Evolutionary conservation across 2,888 invertebrate species (phyloP), one percentile per base, ranked within the genome.

Genomic region (Caenorhabditis zanzibari): DNA sequence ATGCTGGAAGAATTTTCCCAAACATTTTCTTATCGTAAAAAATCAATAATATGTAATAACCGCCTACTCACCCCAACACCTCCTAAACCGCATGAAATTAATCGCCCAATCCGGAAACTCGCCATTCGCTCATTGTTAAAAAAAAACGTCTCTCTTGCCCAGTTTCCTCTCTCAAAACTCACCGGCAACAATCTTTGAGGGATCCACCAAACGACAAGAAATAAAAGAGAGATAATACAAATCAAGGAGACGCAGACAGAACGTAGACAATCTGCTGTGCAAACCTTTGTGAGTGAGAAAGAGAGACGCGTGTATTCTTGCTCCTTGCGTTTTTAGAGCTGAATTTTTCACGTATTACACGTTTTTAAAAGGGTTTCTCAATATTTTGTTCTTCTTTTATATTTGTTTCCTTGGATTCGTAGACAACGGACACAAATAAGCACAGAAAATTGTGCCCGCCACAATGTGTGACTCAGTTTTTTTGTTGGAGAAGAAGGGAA

Each of bases 91-190:
- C 75, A 58, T 28, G 76, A 22, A 59, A 61, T 52, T 76, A 76
- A 68, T 76, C 71, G 79, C 63, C 52, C 54, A 32, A 54, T 52
- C 63, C 63, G 68, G 74, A 68, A 69, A 61, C 74, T 74, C 52
- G 73, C 66, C 69, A n/a, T n/a, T 49, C 10, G 7, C 14, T 74
- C 68, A 64, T 69, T 68, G 49, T 72, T 35, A 56, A 19, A 35
- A 66, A 56, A 47, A 54, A 26, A 56, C 52, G 49, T 56, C 44
- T 41, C 32, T 35, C n/a, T 61, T 32, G 28, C 19, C 52, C 35
- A 12, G 56, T 35, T n/a, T 38, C 28, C 63, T 3, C 35, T 64
- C 26, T n/a, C 32, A 58, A 28, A 35, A 68, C 52, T 38, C 52
- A 68, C 68, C 68, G 38, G 54, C 54, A 54, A 68, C 68, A 52